These are phyloP conservation scores for Phalacrocorax brasilianus DNA, from an alignment of 2,113 vertebrate genomes.

Conservation along the genomic window DNA sequence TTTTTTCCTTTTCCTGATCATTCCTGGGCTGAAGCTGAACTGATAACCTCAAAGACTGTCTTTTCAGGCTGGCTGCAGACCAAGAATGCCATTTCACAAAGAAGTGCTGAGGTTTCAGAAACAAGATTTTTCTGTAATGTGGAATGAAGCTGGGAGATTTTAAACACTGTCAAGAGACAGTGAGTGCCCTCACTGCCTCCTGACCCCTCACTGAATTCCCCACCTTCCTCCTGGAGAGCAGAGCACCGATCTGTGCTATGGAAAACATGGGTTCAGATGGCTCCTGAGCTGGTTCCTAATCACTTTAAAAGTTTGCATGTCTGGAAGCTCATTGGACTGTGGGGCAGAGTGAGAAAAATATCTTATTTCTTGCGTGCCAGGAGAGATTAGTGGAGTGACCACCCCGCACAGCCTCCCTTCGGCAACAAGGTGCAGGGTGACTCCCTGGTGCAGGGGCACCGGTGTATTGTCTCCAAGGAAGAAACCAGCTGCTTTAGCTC, in stretches of 20 bases:
- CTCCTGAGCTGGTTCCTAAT: neutral
- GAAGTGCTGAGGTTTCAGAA: conserved; percentile 60
- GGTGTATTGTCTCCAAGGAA: neutral
- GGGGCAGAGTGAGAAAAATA: neutral
- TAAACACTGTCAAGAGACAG: neutral
- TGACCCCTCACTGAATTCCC: neutral
- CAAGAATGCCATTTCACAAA: conserved; percentile 46
- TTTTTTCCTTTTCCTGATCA: neutral
- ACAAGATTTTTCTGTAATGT: neutral
- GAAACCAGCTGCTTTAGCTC: neutral
- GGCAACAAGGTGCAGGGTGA: neutral
- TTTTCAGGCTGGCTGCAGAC: conserved; percentile 7
- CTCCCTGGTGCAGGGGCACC: neutral
- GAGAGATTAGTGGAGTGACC: neutral
- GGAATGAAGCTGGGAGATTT: neutral
- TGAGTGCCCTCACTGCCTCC: neutral
- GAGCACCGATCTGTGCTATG: fast-evolving
- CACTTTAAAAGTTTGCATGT: neutral
- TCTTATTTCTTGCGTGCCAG: neutral
- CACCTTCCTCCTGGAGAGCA: neutral
- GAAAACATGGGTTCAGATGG: neutral
- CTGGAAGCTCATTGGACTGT: neutral
- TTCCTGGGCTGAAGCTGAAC: conserved; percentile 26
- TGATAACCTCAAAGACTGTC: conserved; percentile 40
- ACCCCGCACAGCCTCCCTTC: neutral